Conservation (phyloP, 2,888 invertebrate genomes). For the Drosophila anceps region DNA sequence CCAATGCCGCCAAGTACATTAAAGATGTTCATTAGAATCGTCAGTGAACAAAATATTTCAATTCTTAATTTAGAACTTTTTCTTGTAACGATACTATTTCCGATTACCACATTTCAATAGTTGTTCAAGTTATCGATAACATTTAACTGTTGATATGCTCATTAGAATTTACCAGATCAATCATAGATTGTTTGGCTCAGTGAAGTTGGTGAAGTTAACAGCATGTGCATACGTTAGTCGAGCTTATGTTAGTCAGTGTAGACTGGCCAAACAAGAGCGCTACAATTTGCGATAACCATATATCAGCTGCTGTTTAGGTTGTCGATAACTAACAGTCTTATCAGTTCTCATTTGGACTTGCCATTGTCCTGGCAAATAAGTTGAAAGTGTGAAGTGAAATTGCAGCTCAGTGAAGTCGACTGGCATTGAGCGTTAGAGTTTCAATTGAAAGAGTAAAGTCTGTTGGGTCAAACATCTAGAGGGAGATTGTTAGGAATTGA, state of each 20-base stretch:
- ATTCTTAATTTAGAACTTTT: too few relatives aligned
- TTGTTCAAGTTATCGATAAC: too few relatives aligned
- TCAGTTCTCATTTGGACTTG: not conserved
- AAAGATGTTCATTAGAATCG: too few relatives aligned
- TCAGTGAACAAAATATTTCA: too few relatives aligned
- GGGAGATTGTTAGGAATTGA: not conserved
- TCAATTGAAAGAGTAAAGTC: not conserved
- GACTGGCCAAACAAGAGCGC: too few relatives aligned
- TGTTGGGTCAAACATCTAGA: too few relatives aligned
- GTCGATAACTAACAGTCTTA: not conserved
- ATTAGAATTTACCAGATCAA: not conserved
- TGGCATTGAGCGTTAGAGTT: not conserved
- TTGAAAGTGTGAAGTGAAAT: not conserved
- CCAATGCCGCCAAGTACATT: too few relatives aligned
- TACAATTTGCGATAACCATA: not conserved
- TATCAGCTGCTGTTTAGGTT: not conserved
- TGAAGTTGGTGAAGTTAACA: not conserved
- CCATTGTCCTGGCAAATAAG: not conserved
- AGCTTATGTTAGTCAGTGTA: too few relatives aligned
- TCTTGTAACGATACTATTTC: too few relatives aligned
- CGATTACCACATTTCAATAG: too few relatives aligned
- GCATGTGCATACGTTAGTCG: too few relatives aligned
- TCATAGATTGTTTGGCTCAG: not conserved
- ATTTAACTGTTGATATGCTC: too few relatives aligned
- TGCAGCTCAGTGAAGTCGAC: not conserved